Base-by-base conservation (phyloP, 1,140 invertebrate genomes). In the Elymnias hypermnestra region DNA sequence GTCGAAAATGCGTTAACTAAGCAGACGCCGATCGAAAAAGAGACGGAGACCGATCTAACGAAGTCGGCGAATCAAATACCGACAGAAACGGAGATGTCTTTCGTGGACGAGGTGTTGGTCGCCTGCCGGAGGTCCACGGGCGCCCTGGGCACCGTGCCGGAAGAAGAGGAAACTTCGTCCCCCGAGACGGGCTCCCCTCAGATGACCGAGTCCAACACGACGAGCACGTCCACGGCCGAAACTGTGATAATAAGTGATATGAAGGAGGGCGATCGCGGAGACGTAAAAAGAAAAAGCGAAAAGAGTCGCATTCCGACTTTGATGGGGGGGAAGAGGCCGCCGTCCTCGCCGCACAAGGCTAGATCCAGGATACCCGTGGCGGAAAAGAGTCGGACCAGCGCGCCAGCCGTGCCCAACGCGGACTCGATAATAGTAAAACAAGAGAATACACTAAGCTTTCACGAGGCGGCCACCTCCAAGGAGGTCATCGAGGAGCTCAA, bases 401-500 rank as follows among this genome's bases (percentile, higher is more conserved):
- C 56, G 5, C 62, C 62, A 38, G 17, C 43, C 9, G 18, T 28
- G 9, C 25, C 62, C 6, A 35, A 47, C 18, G 60, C 72, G 0
- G 78, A 83, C 23, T 60, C 75, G 2, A 79, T 85, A 19, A 85
- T 85, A 17, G 72, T 85, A 4, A 81, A 81, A 45, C 81, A 85
- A 66, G 87, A 77, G 72, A 74, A 81, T 33, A 82, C 67, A 1
- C 58, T 91, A 21, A 91, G 91, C 76, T 92, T 92, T 66, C 91
- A 92, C 59, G 91, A 92, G 63, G 86, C 89, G 28, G 91, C 91
- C 3, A 92, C 91, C 18, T 92, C 91, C 15, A 93, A 92, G 65
- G 91, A 93, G 63, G 91, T 93, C n/a, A 93, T 93, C 48, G 91
- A 92, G 53, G 91, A 93, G 68, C 75, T 93, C 17, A 92, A 93